Evolutionary conservation across 2,113 vertebrate species (phyloP).

Genomic region (Syrrhaptes paradoxus): DNA sequence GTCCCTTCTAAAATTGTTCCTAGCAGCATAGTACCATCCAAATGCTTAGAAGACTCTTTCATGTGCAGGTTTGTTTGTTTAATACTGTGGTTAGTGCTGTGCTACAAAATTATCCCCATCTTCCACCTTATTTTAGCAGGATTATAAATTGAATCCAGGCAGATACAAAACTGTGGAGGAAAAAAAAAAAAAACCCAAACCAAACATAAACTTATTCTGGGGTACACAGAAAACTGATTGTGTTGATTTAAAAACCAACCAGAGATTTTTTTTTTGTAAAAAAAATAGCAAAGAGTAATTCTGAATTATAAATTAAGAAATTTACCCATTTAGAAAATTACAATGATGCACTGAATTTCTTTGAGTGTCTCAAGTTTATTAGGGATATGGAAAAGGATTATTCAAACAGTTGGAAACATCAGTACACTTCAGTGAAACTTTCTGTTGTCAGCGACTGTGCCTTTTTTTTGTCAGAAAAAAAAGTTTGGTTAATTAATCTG

Average conservation of each 20-base stretch:
- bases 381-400: background rate
- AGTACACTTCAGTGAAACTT: background rate
- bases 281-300: background rate
- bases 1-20: background rate
- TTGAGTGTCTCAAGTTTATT: background rate
- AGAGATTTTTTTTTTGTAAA: background rate
- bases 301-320: background rate
- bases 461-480: background rate
- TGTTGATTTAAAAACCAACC: background rate
- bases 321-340: background rate
- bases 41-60: background rate
- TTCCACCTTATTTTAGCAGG: background rate
- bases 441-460: fast-evolving
- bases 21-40: background rate
- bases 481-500: slow-evolving; percentile 28
- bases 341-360: background rate
- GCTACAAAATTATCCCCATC: background rate
- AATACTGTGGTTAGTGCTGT: background rate
- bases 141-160: background rate
- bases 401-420: background rate
- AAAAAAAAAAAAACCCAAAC: background rate
- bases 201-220: background rate
- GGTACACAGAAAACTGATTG: background rate
- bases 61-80: background rate
- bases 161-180: background rate